Base-by-base conservation (phyloP, 2,888 invertebrate genomes). In the Drosophila sordidapex region DNA sequence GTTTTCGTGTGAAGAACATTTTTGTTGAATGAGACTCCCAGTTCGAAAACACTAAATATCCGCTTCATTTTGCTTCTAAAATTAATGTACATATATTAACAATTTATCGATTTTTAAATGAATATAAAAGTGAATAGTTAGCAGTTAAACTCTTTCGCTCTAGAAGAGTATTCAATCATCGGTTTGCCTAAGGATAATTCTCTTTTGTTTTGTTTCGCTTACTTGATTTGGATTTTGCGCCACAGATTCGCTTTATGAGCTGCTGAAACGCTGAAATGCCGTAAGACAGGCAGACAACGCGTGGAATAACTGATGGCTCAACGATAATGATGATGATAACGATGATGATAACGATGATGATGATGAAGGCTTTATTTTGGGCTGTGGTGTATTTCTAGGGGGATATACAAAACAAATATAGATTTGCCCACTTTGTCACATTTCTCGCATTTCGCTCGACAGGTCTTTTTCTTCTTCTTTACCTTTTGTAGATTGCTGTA, bases 211-310 rank as follows among this genome's bases (percentile, higher is more conserved):
- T 46, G 25, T 25, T 46, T 46, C 25, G 46, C 25, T 46, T 46
- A 46, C 21, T 64, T 60, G 56, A 65, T 52, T 68, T 52, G 57
- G 43, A 52, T 70, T 77, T 46, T 59, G 73, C 36, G 57, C 70
- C 59, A 73, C 75, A 87, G 88, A 82, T 83, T 86, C 71, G 71
- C 60, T 80, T 87, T 85, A 75, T 82, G 77, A 74, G 74, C 71
- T 70, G 69, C 60, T 74, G 77, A 63, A 67, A 43, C 21, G 43
- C 21, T 74, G 77, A 63, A 46, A 46, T 46, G 25, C 46, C 46
- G 46, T 46, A 46, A 46, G 46, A 46, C 46, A 66, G 74, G 56
- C 65, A 68, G 62, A 69, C 66, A 56, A 49, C 52, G 87, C 58
- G 66, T 69, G 68, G 89, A 87, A 87, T 87, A 76, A 66, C 67